Evolutionary conservation across 2,797 vertebrate genomes (phyloP), one percentile per base, ranked within the genome.

Genomic region (Danio aesculapii): DNA sequence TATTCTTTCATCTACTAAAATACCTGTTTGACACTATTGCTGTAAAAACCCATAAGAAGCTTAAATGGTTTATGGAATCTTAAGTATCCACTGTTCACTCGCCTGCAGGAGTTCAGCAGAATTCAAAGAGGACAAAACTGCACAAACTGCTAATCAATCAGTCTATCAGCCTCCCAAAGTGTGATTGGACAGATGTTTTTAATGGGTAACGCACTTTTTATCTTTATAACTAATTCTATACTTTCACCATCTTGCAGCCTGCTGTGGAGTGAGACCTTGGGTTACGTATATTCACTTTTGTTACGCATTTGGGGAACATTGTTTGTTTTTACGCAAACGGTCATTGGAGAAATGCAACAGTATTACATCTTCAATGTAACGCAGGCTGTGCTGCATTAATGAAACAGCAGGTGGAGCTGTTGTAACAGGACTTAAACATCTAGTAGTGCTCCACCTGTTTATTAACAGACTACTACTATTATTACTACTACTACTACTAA

Each of bases 241-340:
- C 70, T 80, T 80, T 80, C 78, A 53, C 61, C 78, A 73, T 80
- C 78, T 80, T 79, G 57, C 78, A 80, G 78, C 78, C 59, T 73
- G 69, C 69, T 12, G 19, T 73, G 78, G 61, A 75, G 49, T 17
- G 58, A 75, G 61, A 64, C 69, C 69, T 66, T 80, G 43, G 61
- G 69, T 73, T 66, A 72, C 78, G 73, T 73, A 66, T 80, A 19
- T 55, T 58, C 69, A 7, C 14, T 73, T 73, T 72, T 80, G 41
- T 72, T 73, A 73, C 61, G 57, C 61, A 39, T 72, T 80, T 80
- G 69, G 69, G 61, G 41, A 64, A 66, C 50, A 11, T 50, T 80
- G 41, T 73, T 47, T 64, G 50, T 6, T 73, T 55, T 66, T 64
- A 73, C 69, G 5, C 49, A 57, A 66, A 55, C 69, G 6, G 30